Base-by-base conservation (phyloP, 1,140 invertebrate genomes). In the Chionoecetes opilio region DNA sequence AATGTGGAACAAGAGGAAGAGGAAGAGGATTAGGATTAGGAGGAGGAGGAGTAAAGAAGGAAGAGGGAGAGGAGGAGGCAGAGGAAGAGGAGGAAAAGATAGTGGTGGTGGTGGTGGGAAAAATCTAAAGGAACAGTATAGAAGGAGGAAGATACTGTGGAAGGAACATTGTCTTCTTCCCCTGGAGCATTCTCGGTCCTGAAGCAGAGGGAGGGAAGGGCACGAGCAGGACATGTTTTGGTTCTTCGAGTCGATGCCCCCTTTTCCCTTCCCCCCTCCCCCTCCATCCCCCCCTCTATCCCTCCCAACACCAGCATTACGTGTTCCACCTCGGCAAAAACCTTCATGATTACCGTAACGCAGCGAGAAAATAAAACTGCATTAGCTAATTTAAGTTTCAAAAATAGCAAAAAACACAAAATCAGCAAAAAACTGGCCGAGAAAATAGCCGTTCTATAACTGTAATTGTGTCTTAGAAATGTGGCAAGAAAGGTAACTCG, bases 321-420 rank as follows among this genome's bases (percentile, higher is more conserved):
- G 46, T 53, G 46, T 53, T 53, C 46, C 46, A 53, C 46, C 46
- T 53, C 46, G 63, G n/a, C 63, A 75, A 75, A 75, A 3, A 75
- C 63, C 63, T 26, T n/a, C 63, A 21, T 75, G 63, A 75, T n/a
- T 26, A n/a, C 63, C 63, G 5, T 75, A 75, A 75, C n/a, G 63
- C 63, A 17, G 63, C 2, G 21, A 26, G 21, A 75, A 53, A 53
- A 75, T 75, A 75, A 75, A 75, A 75, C 21, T 75, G 63, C 63
- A 75, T n/a, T 75, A 75, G n/a, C 63, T 75, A 75, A 53, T 75
- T 75, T 75, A 75, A 75, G 63, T 75, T 26, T 75, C n/a, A 75
- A n/a, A 75, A n/a, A n/a, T n/a, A 75, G 63, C 41, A 46, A 14
- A 14, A 46, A 46, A 46, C 14, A 5, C 41, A 46, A 46, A 14